Conservation (phyloP, 2,797 vertebrate species). For the Falco biarmicus region DNA sequence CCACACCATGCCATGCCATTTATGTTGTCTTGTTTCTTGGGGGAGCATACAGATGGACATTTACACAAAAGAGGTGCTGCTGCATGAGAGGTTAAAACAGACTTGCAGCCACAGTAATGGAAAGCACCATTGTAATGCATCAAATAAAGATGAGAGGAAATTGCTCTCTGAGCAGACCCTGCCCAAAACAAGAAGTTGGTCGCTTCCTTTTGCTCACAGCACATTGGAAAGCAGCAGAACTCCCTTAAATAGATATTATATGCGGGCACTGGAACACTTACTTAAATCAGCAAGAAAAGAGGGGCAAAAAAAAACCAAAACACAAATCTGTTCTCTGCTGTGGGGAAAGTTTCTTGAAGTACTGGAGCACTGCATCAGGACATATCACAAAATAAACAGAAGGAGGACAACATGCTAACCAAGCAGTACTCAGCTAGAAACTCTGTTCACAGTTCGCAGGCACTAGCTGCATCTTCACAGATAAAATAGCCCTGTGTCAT, state of each 20-base stretch:
- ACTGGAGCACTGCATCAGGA: neutral
- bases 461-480: neutral
- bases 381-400: neutral
- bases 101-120: neutral
- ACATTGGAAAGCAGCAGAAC: neutral
- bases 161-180: neutral
- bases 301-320: no score
- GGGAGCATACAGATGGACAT: neutral
- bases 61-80: neutral
- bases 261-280: neutral
- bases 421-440: neutral
- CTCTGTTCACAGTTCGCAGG: neutral
- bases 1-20: neutral
- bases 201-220: neutral
- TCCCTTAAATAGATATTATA: neutral
- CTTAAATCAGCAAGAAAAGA: neutral
- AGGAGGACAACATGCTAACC: neutral
- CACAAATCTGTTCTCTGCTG: neutral
- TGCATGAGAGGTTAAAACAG: neutral
- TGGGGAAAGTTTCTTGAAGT: neutral
- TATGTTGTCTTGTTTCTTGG: neutral
- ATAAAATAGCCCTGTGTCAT: rapidly evolving
- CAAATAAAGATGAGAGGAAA: neutral
- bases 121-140: neutral
- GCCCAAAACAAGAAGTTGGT: neutral